A percentile compares a stretch with the other conserved stretches of the same genome.
Evolutionary conservation across 2,797 vertebrate species (phyloP).

Genomic region (Monodelphis domestica): DNA sequence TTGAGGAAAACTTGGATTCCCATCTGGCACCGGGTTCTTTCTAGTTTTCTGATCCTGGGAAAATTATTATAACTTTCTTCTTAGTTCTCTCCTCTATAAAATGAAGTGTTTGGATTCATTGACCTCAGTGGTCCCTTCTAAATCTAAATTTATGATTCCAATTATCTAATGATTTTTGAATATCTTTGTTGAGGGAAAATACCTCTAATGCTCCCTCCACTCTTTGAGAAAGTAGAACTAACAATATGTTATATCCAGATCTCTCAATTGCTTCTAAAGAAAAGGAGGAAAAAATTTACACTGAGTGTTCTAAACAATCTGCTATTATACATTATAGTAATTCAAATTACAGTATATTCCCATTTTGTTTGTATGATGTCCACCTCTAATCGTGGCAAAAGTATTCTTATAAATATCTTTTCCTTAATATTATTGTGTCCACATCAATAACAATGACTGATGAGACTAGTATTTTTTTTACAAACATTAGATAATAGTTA

Average conservation of each 20-base stretch:
- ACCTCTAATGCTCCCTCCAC: neutral
- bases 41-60: neutral
- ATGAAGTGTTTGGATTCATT: neutral
- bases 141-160: neutral
- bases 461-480: slow-evolving; percentile 15
- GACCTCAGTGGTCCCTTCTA: neutral
- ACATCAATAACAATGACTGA: neutral
- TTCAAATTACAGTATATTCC: slow-evolving; percentile 14
- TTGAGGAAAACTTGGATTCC: neutral
- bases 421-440: neutral
- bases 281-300: slow-evolving; percentile 23
- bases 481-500: neutral
- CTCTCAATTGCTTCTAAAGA: slow-evolving; percentile 43
- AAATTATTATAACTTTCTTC: neutral
- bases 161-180: slow-evolving; percentile 6
- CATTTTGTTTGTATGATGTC: neutral
- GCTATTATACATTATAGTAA: slow-evolving; percentile 14
- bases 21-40: neutral
- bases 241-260: slow-evolving; percentile 29
- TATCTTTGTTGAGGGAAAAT: slow-evolving; percentile 31
- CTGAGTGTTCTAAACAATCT: neutral
- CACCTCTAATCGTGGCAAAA: neutral
- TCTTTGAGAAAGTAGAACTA: neutral
- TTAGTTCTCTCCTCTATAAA: neutral
- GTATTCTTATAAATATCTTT: no score